A percentile compares a stretch with the other conserved stretches of the same genome.
Conservation (phyloP, 2,797 vertebrate genomes). For the Sebastiscus tertius region DNA sequence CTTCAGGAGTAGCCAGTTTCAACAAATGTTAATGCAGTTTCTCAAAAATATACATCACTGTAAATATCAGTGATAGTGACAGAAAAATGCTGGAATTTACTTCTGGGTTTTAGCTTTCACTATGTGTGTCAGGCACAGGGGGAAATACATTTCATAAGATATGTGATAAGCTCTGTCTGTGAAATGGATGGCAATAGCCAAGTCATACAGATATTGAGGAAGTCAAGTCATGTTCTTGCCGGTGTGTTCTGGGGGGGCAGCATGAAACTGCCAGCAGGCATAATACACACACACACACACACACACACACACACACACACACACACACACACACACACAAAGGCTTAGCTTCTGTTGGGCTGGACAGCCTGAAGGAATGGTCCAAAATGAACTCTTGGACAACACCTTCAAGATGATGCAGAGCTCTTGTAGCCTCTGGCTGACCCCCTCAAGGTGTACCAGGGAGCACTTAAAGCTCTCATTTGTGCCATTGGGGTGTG, state of each 20-base stretch:
- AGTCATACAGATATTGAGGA: neutral
- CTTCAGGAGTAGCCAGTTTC: neutral
- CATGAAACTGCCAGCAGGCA: constrained; percentile 2
- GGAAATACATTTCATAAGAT: neutral
- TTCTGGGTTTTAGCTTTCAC: neutral
- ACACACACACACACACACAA: neutral
- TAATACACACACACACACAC: neutral
- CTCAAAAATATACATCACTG: neutral
- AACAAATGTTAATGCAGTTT: neutral
- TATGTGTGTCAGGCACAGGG: neutral
- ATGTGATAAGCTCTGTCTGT: neutral
- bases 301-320: no score
- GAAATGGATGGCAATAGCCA: neutral
- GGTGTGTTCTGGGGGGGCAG: neutral
- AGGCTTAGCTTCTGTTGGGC: neutral
- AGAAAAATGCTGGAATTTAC: neutral
- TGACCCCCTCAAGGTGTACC: constrained; percentile 9
- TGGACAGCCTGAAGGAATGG: constrained; percentile 32
- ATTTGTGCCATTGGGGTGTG: constrained; percentile 9
- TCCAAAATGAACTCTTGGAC: constrained; percentile 40
- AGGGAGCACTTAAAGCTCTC: constrained; percentile 19
- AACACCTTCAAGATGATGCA: constrained; percentile 15
- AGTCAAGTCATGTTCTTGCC: constrained; percentile 2
- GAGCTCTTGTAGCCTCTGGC: constrained; percentile 39
- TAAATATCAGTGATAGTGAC: neutral